Percentiles rank a stretch among this genome's conserved stretches.
phyloP scores from a whole-genome alignment of 2,113 vertebrate species.

The Calypte anna region DNA sequence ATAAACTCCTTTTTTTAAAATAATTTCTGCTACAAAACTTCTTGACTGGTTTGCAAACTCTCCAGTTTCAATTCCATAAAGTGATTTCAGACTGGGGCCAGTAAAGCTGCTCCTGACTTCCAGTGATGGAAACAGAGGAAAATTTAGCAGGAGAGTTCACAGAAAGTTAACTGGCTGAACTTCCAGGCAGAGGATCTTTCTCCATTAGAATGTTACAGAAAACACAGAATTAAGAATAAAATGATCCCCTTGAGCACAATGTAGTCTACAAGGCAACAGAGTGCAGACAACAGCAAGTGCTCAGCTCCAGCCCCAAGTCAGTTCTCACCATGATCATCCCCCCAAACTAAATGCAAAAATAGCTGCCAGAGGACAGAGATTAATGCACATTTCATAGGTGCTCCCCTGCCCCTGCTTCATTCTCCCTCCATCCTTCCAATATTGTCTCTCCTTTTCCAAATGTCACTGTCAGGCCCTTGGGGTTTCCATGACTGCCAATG shows the following conservation, averaged over 20 bases:
- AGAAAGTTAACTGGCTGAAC: conserved; percentile 46
- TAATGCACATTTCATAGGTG: neutral
- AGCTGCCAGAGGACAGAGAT: neutral
- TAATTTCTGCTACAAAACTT: neutral
- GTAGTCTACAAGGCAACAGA: neutral
- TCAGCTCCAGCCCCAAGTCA: neutral
- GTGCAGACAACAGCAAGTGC: neutral
- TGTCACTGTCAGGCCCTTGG: neutral
- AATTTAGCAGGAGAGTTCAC: conserved; percentile 8
- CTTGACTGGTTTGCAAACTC: neutral
- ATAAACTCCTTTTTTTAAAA: neutral
- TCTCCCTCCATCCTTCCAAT: neutral
- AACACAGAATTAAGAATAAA: neutral
- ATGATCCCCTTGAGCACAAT: neutral
- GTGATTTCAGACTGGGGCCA: neutral
- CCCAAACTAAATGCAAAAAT: neutral
- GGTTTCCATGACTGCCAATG: neutral
- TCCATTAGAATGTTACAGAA: neutral
- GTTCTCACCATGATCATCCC: neutral
- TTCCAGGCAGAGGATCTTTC: neutral
- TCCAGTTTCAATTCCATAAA: neutral
- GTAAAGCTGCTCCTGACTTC: neutral
- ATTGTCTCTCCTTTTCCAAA: neutral
- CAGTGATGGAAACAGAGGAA: neutral
- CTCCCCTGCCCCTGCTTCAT: neutral